A percentile compares a stretch with the other conserved stretches of the same genome.
These are phyloP conservation scores for Camponotus pennsylvanicus DNA, from an alignment of 1,140 invertebrate species.

Conservation along the genomic window DNA sequence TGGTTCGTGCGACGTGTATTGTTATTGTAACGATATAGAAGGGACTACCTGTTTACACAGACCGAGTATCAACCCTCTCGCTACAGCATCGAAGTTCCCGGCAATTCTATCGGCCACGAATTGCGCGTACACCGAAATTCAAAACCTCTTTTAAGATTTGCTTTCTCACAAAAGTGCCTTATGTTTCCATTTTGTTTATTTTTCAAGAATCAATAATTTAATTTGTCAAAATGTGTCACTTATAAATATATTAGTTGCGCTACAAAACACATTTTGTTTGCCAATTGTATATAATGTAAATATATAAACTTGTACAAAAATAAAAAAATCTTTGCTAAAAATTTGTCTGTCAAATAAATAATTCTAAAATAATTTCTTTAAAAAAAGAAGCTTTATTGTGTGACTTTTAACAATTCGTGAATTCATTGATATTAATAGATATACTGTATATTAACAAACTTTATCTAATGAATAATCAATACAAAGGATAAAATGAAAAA, in stretches of 20 bases:
- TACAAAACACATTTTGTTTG: no score
- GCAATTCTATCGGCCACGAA: slow-evolving; percentile 24
- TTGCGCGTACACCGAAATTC: slow-evolving; percentile 53
- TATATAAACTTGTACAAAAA: slow-evolving; percentile 2
- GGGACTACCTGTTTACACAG: slow-evolving; percentile 75
- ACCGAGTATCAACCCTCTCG: slow-evolving; percentile 72
- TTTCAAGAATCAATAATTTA: slow-evolving; percentile 16
- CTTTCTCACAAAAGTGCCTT: slow-evolving; percentile 36
- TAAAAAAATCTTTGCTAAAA: background rate
- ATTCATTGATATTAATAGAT: background rate
- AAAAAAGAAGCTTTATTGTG: background rate
- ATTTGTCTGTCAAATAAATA: slow-evolving; percentile 24
- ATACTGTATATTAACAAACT: background rate
- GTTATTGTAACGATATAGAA: slow-evolving; percentile 77
- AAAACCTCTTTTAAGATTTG: slow-evolving; percentile 58
- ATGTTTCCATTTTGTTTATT: slow-evolving; percentile 47
- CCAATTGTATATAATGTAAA: background rate
- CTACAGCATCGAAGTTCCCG: slow-evolving; percentile 68
- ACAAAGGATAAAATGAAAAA: background rate
- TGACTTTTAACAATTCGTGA: background rate
- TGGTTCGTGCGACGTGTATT: slow-evolving; percentile 69
- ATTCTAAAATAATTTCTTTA: slow-evolving; percentile 8
- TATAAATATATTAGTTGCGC: background rate
- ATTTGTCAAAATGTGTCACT: slow-evolving; percentile 17
- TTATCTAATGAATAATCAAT: slow-evolving; percentile 27